Conservation (phyloP, 2,113 vertebrate genomes). For the Callaeas wilsoni region DNA sequence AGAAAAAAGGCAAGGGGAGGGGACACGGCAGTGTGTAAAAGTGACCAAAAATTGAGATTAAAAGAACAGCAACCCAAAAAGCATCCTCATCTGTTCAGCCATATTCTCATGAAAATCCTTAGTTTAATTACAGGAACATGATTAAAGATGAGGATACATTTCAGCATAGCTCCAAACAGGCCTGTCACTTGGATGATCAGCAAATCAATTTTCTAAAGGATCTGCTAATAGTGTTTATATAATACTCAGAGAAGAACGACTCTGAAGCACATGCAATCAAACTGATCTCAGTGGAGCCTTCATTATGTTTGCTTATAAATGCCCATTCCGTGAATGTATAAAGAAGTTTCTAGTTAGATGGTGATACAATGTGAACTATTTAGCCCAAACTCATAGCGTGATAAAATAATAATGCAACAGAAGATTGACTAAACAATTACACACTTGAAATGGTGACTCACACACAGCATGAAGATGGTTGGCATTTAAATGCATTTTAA, state of each 20-base stretch:
- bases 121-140: not conserved
- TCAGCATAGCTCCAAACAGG: not conserved
- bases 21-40: not conserved
- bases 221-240: not conserved
- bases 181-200: not conserved
- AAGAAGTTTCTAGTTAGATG: not conserved
- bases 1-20: not conserved
- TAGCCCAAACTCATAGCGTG: not conserved
- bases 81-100: not conserved
- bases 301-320: not conserved
- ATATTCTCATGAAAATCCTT: not conserved
- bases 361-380: not conserved
- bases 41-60: not conserved
- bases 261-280: not conserved
- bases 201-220: not conserved
- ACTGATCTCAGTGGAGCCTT: not conserved
- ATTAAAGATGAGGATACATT: not conserved
- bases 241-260: not conserved
- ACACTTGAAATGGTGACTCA: conserved; percentile 44
- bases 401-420: conserved; percentile 7
- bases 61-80: not conserved
- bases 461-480: conserved; percentile 17
- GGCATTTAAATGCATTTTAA: conserved; percentile 37
- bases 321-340: not conserved
- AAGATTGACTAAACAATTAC: conserved; percentile 49